A percentile compares a stretch with the other conserved stretches of the same genome.
Evolutionary conservation across 1,140 invertebrate species (phyloP).

Genomic region (Euwallacea fornicatus): DNA sequence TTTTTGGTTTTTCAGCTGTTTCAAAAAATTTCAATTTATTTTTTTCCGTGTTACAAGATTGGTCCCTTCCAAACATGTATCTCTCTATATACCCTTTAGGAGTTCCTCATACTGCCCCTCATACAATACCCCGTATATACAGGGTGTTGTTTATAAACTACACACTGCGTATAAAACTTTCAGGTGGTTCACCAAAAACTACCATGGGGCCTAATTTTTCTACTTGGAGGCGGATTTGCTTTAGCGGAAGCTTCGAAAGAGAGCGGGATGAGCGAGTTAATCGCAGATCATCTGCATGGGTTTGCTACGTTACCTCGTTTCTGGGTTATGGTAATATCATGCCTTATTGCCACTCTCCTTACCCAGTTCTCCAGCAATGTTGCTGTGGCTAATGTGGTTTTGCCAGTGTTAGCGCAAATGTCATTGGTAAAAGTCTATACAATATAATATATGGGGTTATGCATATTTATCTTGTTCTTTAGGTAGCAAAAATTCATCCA

Average conservation of each 20-base stretch:
- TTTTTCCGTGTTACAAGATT: no score
- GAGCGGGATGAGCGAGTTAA: slow-evolving; percentile 73
- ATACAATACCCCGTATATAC: no score
- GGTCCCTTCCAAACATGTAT: no score
- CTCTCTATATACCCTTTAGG: no score
- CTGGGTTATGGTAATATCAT: slow-evolving; percentile 62
- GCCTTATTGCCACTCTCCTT: slow-evolving; percentile 59
- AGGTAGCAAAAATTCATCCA: slow-evolving; percentile 68
- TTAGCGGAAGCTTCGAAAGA: slow-evolving; percentile 78
- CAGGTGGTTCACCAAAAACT: slow-evolving; percentile 68
- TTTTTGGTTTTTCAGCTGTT: no score
- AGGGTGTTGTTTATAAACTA: no score
- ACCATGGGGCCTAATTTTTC: slow-evolving; percentile 76
- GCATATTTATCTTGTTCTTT: slow-evolving; percentile 18
- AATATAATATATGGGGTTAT: not conserved
- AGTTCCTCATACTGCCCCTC: no score
- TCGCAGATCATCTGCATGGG: slow-evolving; percentile 67
- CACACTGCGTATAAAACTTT: not conserved
- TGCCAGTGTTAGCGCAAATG: slow-evolving; percentile 80
- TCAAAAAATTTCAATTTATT: no score
- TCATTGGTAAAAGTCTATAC: slow-evolving; percentile 39
- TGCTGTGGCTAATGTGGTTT: slow-evolving; percentile 80
- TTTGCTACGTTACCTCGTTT: slow-evolving; percentile 59
- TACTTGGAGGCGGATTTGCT: slow-evolving; percentile 78
- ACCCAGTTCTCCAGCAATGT: slow-evolving; percentile 86